Evolutionary conservation across 2,888 invertebrate genomes (phyloP), one percentile per base, ranked within the genome.

Genomic region (Noctua janthe): DNA sequence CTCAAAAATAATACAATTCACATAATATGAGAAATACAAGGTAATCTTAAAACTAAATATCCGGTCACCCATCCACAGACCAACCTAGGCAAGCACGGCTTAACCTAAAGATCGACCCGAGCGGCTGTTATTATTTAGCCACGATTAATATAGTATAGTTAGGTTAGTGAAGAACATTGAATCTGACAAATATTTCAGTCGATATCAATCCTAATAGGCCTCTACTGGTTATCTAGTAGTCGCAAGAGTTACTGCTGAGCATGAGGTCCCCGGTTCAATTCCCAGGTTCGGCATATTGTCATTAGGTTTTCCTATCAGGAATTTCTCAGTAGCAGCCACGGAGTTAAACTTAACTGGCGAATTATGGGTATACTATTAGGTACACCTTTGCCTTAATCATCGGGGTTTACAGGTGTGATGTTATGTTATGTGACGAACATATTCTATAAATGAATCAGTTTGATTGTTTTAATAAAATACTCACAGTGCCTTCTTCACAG

Each of bases 401-500:
- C 8, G 3, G 29, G 62, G 35, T 8, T 64, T 35, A 35, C 17
- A 64, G 35, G 0, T 20, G 35, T 29, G 15, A 62, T 62, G 15
- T 35, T 17, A 64, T 74, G 13, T 62, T 17, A 29, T 29, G 20
- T 20, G 5, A 43, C 13, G 10, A 17, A 51, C 1, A 51, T 39
- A 43, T 29, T 8, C 5, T 78, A 13, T 23, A 39, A 59, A n/a
- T 56, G 1, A 56, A 56, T 56, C n/a, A 39, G 23, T 39, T 0
- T 15, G 62, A 47, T 17, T 47, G 11, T 17, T 35, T 10, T 8
- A 81, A 23, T 10, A 62, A 47, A 66, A 35, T 62, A 92, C 96
- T 94, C 85, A 97, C 97, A 75, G 97, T 97, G 84, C 97, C 97
- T 87, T 97, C 97, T 90, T 97, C 97, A 87, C 98, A 98, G 86